Evolutionary conservation across 2,113 vertebrate genomes (phyloP).

Genomic region (Brachypteracias leptosomus): DNA sequence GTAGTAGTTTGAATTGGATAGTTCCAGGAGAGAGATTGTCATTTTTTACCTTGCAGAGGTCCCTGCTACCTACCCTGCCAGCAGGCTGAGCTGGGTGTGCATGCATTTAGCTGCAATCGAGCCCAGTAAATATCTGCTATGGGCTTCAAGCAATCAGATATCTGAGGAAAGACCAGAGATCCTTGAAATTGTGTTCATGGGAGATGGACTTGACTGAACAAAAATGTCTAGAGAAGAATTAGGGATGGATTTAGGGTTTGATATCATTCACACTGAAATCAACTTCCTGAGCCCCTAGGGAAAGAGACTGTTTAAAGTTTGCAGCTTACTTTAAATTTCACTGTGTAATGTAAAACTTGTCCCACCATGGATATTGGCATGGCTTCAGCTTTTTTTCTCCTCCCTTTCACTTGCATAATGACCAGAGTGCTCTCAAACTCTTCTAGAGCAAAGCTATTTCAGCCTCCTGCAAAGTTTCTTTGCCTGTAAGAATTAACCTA

Average conservation of each 20-base stretch:
- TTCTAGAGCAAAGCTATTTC: neutral
- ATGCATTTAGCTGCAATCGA: neutral
- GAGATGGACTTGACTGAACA: neutral
- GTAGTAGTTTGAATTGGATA: neutral
- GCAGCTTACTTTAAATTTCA: neutral
- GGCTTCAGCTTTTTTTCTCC: neutral
- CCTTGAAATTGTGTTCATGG: neutral
- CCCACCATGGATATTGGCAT: neutral
- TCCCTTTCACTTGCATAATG: neutral
- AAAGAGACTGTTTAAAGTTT: neutral
- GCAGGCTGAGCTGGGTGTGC: neutral
- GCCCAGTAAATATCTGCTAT: neutral
- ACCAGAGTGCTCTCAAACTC: neutral
- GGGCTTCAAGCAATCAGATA: neutral
- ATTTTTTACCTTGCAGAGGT: neutral
- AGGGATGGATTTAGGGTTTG: neutral
- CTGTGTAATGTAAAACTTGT: neutral
- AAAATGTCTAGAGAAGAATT: neutral
- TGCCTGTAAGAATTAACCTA: neutral
- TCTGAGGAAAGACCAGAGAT: neutral
- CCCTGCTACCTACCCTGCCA: neutral
- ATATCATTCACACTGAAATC: neutral
- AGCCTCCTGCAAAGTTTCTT: neutral
- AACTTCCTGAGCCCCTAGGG: neutral
- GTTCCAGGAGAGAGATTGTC: neutral